Evolutionary conservation across 2,888 invertebrate species (phyloP).

Genomic region (Leptinotarsa rubiginosa): DNA sequence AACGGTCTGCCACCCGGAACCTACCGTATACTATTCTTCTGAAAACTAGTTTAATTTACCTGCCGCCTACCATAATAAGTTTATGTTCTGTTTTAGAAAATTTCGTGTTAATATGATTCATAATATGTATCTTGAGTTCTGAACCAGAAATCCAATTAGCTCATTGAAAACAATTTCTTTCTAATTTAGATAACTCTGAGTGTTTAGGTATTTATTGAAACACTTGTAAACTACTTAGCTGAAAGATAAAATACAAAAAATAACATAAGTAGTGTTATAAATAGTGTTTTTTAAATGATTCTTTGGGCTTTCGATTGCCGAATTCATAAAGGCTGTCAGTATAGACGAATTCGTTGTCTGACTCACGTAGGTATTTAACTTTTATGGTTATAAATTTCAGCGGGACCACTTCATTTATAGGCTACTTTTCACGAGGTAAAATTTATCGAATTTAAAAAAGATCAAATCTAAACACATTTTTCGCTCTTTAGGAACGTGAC

Average conservation of each 20-base stretch:
- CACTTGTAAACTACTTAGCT: slow-evolving; percentile 13
- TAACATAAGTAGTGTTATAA: slow-evolving; percentile 8
- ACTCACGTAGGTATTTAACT: neutral
- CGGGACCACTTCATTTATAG: neutral
- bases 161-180: neutral
- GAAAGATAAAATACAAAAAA: slow-evolving; percentile 3
- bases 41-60: no score
- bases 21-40: no score
- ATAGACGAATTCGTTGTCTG: slow-evolving; percentile 1
- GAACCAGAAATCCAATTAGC: slow-evolving; percentile 4
- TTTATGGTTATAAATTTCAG: neutral
- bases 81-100: neutral
- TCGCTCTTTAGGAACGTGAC: no score
- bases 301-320: neutral
- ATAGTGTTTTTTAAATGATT: neutral
- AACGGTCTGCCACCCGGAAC: no score
- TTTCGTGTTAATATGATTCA: neutral
- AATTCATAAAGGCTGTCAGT: slow-evolving; percentile 2
- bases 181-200: slow-evolving; percentile 11
- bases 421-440: neutral
- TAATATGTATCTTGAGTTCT: neutral
- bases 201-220: slow-evolving; percentile 14
- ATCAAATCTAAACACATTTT: neutral
- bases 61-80: no score
- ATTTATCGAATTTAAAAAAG: neutral